Percentiles rank a stretch among this genome's conserved stretches.
These are phyloP conservation scores for Xylota segnis DNA, from an alignment of 2,888 invertebrate species.

Conservation along the genomic window DNA sequence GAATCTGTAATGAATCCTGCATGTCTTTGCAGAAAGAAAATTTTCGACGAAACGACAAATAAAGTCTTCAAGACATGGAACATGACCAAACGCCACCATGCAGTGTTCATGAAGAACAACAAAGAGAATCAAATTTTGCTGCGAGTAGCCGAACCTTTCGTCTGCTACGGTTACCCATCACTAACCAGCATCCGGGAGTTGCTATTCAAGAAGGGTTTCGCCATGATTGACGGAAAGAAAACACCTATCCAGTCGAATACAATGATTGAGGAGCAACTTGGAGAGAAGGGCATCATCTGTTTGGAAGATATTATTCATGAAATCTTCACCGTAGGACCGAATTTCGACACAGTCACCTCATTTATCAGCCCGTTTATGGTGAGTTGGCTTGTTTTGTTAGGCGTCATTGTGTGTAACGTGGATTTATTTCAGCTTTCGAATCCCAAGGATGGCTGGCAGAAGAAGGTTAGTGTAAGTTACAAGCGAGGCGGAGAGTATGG, in stretches of 20 bases:
- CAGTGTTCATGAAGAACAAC: constrained; percentile 82
- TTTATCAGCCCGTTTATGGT: constrained; percentile 84
- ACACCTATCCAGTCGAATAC: constrained; percentile 84
- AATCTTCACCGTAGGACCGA: constrained; percentile 83
- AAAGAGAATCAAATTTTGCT: constrained; percentile 83
- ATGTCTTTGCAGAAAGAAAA: constrained; percentile 80
- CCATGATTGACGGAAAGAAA: constrained; percentile 81
- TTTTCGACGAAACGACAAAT: constrained; percentile 82
- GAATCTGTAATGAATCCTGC: neutral
- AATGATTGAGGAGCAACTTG: constrained; percentile 83
- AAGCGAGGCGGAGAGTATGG: constrained; percentile 84
- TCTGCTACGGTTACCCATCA: constrained; percentile 83
- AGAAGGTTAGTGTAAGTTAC: constrained; percentile 82
- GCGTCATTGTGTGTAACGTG: neutral
- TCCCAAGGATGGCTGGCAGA: constrained; percentile 83
- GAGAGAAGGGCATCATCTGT: constrained; percentile 83
- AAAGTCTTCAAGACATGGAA: constrained; percentile 81
- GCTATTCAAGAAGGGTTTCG: constrained; percentile 84
- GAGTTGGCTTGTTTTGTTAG: constrained; percentile 61
- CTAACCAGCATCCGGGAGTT: constrained; percentile 83
- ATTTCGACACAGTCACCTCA: constrained; percentile 81
- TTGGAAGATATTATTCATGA: constrained; percentile 84
- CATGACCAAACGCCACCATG: constrained; percentile 81
- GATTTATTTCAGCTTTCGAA: constrained; percentile 80
- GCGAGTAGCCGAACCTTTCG: constrained; percentile 83